phyloP scores from a whole-genome alignment of 2,888 invertebrate species.

The Brachycybe producta region DNA sequence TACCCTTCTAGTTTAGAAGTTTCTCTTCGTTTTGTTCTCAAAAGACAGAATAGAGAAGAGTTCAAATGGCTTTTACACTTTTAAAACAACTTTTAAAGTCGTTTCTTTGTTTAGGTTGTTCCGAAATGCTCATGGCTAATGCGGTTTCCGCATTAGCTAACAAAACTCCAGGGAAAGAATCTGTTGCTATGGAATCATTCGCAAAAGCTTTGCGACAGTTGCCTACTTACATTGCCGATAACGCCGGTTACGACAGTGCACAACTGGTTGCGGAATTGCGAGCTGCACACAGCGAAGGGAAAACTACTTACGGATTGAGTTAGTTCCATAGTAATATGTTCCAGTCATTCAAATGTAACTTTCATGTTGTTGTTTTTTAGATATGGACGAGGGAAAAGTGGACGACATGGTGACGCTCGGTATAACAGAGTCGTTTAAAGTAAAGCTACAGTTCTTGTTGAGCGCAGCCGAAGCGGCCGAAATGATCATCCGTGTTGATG shows the following conservation, averaged over 20 bases:
- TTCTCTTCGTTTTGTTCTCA: no score
- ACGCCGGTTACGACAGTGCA: conserved; percentile 96
- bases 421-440: conserved; percentile 91
- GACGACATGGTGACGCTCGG: conserved; percentile 84
- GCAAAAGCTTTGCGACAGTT: conserved; percentile 56
- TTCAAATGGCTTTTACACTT: no score
- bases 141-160: conserved; percentile 72
- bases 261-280: conserved; percentile 82
- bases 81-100: no score
- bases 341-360: not conserved
- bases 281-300: conserved; percentile 75
- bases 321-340: conserved; percentile 28
- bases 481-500: conserved; percentile 96
- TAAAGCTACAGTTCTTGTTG: conserved; percentile 86
- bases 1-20: no score
- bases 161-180: conserved; percentile 88
- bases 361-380: conserved; percentile 35
- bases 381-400: conserved; percentile 76
- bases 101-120: conserved; percentile 57
- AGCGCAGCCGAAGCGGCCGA: conserved; percentile 96
- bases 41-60: no score
- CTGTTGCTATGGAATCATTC: conserved; percentile 92
- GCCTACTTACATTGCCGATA: conserved; percentile 94
- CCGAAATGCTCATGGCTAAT: conserved; percentile 94
- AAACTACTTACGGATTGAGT: conserved; percentile 64